phyloP scores from a whole-genome alignment of 2,113 vertebrate genomes.

The Periophthalmodon schlosseri region DNA sequence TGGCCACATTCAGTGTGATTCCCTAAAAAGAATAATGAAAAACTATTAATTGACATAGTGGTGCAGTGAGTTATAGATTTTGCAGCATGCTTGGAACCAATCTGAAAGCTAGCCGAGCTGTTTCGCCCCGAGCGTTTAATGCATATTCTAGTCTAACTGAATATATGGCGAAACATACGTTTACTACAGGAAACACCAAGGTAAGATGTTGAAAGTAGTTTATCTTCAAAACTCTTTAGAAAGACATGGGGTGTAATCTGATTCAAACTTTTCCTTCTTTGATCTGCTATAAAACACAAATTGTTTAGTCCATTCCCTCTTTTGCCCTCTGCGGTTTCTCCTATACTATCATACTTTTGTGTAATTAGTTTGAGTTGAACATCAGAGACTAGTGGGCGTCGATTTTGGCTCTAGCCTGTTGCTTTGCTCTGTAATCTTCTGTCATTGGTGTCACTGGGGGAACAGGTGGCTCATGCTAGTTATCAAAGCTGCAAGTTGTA shows the following conservation, averaged over 20 bases:
- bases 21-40: too few species aligned
- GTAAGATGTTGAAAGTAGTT: not conserved
- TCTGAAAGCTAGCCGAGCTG: not conserved
- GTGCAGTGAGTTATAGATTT: too few species aligned
- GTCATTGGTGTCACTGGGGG: not conserved
- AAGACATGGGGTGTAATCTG: not conserved
- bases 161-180: not conserved
- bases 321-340: not conserved
- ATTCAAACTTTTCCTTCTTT: not conserved
- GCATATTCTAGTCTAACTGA: not conserved
- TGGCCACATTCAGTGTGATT: too few species aligned
- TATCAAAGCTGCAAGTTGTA: not conserved
- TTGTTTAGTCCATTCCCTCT: not conserved
- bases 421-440: not conserved
- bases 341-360: not conserved
- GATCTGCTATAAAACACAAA: not conserved
- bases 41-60: too few species aligned
- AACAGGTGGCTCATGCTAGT: not conserved
- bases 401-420: not conserved
- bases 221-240: not conserved
- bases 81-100: not conserved
- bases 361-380: not conserved
- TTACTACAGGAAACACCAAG: not conserved
- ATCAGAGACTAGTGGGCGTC: constrained; percentile 3
- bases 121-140: not conserved